These are phyloP conservation scores for Conus ventricosus DNA, from an alignment of 1,140 invertebrate species.

Conservation along the genomic window DNA sequence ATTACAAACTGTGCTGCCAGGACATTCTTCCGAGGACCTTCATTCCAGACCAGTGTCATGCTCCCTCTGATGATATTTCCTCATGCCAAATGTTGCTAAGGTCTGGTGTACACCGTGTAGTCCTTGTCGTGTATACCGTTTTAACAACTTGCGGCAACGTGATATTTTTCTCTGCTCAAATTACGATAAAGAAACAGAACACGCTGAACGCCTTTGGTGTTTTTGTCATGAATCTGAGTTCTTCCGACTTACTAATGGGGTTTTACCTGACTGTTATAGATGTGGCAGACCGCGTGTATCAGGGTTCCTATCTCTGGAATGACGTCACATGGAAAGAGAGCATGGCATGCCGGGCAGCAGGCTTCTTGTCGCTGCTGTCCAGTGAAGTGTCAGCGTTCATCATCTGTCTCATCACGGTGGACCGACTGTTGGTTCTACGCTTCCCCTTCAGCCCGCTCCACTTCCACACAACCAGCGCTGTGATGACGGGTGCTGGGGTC, in stretches of 20 bases:
- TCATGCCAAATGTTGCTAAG: background rate
- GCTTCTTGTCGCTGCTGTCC: constrained; percentile 11
- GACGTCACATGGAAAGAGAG: constrained; percentile 7
- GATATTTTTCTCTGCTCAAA: background rate
- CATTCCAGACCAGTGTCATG: background rate
- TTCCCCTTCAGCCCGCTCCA: background rate
- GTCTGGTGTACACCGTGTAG: background rate
- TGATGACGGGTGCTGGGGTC: background rate
- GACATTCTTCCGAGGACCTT: background rate
- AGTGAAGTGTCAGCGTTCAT: constrained; percentile 8
- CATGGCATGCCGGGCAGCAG: background rate
- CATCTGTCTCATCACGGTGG: constrained; percentile 20
- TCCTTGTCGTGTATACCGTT: background rate
- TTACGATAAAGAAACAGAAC: background rate
- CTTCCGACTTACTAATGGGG: background rate
- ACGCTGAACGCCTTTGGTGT: background rate
- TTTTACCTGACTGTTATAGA: background rate
- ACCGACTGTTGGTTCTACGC: background rate
- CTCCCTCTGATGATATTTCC: constrained; percentile 16
- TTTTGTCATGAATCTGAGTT: background rate
- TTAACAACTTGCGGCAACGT: background rate
- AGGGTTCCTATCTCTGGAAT: constrained; percentile 2
- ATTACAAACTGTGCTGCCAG: constrained; percentile 10
- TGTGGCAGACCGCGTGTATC: background rate
- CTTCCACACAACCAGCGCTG: background rate